Conservation (phyloP, 2,888 invertebrate species). For the Petrophora chlorosata region DNA sequence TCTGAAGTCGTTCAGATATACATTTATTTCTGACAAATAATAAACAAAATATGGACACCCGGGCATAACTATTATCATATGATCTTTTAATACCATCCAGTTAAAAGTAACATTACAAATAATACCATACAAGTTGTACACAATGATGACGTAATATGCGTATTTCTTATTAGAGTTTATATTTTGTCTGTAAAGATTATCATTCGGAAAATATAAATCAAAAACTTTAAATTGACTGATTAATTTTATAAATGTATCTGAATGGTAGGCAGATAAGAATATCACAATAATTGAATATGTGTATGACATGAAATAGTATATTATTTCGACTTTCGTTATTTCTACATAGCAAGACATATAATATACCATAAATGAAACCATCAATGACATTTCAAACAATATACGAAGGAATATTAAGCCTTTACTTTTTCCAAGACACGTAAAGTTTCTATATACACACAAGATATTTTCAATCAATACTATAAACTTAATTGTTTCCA, state of each 20-base stretch:
- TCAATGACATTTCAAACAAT: constrained; percentile 12
- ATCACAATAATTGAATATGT: constrained; percentile 16
- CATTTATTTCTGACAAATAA: not conserved
- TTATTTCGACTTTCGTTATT: not conserved
- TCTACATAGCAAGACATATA: not conserved
- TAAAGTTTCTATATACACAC: constrained; percentile 27
- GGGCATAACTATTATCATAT: not conserved
- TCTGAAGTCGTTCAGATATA: constrained; percentile 4
- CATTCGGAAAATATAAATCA: constrained; percentile 8
- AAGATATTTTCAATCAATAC: constrained; percentile 21
- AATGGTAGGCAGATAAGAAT: constrained; percentile 6
- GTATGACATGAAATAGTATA: not conserved
- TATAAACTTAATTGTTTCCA: constrained; percentile 21
- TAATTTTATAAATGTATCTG: constrained; percentile 10
- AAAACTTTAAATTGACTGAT: constrained; percentile 2
- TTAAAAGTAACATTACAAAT: not conserved
- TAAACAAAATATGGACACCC: not conserved
- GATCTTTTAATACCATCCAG: not conserved
- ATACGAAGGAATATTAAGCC: constrained; percentile 21
- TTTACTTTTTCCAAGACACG: constrained; percentile 11
- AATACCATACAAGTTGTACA: not conserved
- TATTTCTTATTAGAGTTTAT: not conserved
- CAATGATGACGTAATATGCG: not conserved
- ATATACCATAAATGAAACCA: not conserved
- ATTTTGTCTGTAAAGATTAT: constrained; percentile 1